Evolutionary conservation across 2,888 invertebrate genomes (phyloP).

Genomic region (Glyphotaelius pellucidus): DNA sequence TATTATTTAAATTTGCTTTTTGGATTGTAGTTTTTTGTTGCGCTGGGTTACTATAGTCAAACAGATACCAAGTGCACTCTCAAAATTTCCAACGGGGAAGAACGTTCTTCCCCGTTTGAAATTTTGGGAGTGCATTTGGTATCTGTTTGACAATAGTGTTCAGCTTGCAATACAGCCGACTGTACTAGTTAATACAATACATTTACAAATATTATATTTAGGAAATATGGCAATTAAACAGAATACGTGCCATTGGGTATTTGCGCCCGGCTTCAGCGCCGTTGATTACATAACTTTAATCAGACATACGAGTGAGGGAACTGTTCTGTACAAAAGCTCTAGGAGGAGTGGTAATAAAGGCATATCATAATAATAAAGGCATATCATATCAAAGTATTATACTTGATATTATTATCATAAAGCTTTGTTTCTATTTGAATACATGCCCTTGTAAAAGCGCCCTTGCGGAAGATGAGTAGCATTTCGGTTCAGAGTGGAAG

Average conservation of each 20-base stretch:
- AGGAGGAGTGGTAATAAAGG: background rate
- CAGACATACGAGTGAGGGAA: background rate
- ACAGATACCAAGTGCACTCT: no score
- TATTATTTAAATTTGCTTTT: no score
- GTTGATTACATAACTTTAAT: background rate
- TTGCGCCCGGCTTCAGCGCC: background rate
- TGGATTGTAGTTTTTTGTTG: background rate
- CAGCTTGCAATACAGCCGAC: background rate
- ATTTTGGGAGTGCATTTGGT: no score
- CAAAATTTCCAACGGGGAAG: no score
- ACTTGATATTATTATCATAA: background rate
- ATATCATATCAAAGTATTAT: background rate
- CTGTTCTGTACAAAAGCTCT: background rate
- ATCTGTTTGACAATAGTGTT: no score
- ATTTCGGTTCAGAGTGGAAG: background rate
- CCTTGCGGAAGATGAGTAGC: background rate
- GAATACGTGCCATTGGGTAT: background rate
- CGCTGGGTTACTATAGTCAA: background rate
- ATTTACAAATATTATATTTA: background rate
- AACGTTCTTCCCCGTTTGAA: no score
- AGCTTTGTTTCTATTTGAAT: background rate
- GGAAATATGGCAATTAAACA: background rate
- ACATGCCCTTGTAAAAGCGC: background rate
- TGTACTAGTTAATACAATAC: background rate
- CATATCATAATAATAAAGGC: background rate